Evolutionary conservation across 2,113 vertebrate species (phyloP).

Genomic region (Lepidothrix coronata): DNA sequence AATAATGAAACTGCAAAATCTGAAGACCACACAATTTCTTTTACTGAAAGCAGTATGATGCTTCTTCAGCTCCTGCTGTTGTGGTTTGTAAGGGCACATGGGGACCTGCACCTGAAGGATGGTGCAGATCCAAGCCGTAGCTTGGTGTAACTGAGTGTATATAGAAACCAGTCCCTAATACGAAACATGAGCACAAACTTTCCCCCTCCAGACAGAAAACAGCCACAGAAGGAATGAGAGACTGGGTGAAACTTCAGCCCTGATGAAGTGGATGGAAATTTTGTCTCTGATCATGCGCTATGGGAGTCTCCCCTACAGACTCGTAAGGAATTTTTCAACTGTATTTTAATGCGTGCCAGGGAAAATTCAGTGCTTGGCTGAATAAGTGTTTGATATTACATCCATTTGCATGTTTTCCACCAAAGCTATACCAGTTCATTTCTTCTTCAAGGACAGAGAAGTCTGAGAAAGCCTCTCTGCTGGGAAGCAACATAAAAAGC

Average conservation of each 20-base stretch:
- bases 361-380: not conserved
- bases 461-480: not conserved
- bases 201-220: not conserved
- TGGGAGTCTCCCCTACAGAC: not conserved
- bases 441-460: not conserved
- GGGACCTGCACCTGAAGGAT: not conserved
- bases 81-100: not conserved
- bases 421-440: not conserved
- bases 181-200: not conserved
- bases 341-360: not conserved
- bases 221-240: not conserved
- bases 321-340: not conserved
- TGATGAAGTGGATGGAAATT: not conserved
- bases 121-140: fast-evolving
- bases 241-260: not conserved
- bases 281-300: not conserved
- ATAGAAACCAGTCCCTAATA: not conserved
- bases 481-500: not conserved
- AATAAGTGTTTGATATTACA: not conserved
- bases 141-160: not conserved
- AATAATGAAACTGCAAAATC: not conserved
- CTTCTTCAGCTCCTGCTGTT: not conserved
- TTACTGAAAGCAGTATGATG: not conserved
- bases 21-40: not conserved
- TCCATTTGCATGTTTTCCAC: not conserved